phyloP scores from a whole-genome alignment of 2,888 invertebrate genomes.

The Therioaphis trifolii region DNA sequence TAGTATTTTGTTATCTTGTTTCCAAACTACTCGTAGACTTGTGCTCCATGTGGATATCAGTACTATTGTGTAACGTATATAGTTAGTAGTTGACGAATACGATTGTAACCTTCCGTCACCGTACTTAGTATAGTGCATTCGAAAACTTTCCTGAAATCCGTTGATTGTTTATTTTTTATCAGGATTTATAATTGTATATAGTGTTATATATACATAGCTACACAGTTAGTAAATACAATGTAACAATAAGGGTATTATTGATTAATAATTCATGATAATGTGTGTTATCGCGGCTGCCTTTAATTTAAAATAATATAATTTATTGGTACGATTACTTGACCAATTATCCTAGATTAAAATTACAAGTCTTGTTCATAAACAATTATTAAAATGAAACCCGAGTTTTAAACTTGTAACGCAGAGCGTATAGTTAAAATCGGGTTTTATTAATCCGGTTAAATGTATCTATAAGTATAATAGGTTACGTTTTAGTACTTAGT shows the following conservation, averaged over 20 bases:
- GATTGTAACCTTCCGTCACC: background rate
- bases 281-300: no score
- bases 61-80: background rate
- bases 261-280: no score
- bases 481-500: no score
- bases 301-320: no score
- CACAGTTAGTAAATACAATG: no score
- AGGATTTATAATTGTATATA: background rate
- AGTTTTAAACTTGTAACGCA: background rate
- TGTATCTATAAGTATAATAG: no score
- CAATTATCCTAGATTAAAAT: no score
- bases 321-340: no score
- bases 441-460: no score
- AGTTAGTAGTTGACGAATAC: background rate
- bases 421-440: background rate
- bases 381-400: background rate
- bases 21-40: slow-evolving; percentile 5
- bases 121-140: background rate
- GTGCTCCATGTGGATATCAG: background rate
- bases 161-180: background rate
- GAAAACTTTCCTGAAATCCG: background rate
- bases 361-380: background rate
- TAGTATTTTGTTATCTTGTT: slow-evolving; percentile 27
- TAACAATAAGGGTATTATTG: no score
- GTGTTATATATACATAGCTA: no score